phyloP scores from a whole-genome alignment of 2,113 vertebrate species.

The Toxotes chatareus region DNA sequence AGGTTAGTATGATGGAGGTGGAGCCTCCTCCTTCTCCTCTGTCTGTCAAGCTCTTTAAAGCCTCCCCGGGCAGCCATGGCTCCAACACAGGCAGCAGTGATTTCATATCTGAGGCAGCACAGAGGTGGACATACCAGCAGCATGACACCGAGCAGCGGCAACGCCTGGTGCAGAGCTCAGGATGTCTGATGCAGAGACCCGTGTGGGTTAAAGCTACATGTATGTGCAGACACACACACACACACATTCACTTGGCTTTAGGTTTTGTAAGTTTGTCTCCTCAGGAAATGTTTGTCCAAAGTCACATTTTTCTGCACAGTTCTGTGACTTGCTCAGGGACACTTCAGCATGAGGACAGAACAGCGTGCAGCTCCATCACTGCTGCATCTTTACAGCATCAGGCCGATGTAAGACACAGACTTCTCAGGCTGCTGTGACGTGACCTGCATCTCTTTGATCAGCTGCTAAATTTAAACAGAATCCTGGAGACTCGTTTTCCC shows the following conservation, averaged over 20 bases:
- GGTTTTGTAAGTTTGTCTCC: too few relatives aligned
- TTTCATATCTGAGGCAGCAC: neutral
- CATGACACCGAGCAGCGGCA: too few relatives aligned
- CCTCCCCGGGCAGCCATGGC: conserved; percentile 20
- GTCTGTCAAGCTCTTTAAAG: conserved; percentile 61
- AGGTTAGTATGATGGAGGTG: neutral
- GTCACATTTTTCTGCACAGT: too few relatives aligned
- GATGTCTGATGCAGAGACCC: too few relatives aligned
- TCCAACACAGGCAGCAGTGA: neutral
- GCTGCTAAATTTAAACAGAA: conserved; percentile 1
- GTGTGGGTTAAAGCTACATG: too few relatives aligned
- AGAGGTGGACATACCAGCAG: neutral
- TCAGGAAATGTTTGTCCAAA: neutral
- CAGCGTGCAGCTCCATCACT: too few relatives aligned
- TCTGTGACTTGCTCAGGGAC: too few relatives aligned
- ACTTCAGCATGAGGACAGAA: too few relatives aligned
- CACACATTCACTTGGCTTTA: too few relatives aligned
- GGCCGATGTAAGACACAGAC: neutral
- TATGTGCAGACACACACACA: too few relatives aligned
- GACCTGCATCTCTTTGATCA: conserved; percentile 39
- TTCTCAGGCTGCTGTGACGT: neutral
- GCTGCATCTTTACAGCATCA: neutral
- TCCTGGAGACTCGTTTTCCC: conserved; percentile 20
- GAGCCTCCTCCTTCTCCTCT: conserved; percentile 21
- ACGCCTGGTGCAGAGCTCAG: too few relatives aligned